A percentile compares a stretch with the other conserved stretches of the same genome.
phyloP scores from a whole-genome alignment of 2,113 vertebrate genomes.

The Oxyura jamaicensis region DNA sequence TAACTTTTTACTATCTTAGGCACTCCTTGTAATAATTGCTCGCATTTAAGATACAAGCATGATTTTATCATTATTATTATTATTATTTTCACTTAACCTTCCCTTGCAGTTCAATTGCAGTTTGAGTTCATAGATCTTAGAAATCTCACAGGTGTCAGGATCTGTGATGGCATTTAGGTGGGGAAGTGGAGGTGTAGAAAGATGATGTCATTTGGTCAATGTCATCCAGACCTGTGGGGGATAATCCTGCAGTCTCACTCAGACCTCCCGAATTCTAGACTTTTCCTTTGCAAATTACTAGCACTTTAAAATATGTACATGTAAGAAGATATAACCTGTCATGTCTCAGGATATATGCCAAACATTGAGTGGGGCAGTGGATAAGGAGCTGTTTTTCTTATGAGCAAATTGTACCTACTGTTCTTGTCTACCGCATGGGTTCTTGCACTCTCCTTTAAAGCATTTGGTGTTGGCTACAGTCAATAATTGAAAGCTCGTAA shows the following conservation, averaged over 20 bases:
- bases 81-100: neutral
- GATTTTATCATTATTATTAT: neutral
- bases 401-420: neutral
- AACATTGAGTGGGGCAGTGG: neutral
- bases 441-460: neutral
- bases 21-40: neutral
- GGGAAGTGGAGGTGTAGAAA: neutral
- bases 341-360: neutral
- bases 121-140: neutral
- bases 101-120: neutral
- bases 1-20: neutral
- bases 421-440: neutral
- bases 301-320: neutral
- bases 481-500: neutral
- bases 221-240: fast-evolving
- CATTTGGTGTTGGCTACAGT: neutral
- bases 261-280: neutral
- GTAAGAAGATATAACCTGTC: neutral
- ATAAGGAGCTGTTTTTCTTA: neutral
- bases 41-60: neutral
- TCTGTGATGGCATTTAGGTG: neutral
- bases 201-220: neutral
- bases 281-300: neutral
- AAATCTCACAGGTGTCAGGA: neutral
- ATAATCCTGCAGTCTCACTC: neutral